Conservation (phyloP, 1,140 invertebrate species). For the Pinna nobilis region DNA sequence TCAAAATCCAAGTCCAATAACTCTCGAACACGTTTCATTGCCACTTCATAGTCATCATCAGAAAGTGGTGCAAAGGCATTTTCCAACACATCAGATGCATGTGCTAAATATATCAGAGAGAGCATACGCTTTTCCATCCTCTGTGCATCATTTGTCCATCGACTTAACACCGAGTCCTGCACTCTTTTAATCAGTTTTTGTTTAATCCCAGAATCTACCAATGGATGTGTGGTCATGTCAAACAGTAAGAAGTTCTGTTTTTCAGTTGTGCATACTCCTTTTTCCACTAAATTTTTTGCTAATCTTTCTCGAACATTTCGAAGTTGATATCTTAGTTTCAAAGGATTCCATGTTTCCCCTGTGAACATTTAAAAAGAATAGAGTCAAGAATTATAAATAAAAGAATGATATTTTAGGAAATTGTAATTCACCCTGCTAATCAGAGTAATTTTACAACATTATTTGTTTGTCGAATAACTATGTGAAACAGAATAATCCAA, state of each 20-base stretch:
- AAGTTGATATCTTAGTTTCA: constrained; percentile 98
- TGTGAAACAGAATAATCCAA: no score
- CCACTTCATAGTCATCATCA: constrained; percentile 99
- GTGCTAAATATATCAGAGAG: constrained; percentile 94
- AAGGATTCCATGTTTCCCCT: constrained; percentile 99
- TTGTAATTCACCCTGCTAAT: no score
- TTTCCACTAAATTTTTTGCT: constrained; percentile 99
- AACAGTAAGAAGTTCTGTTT: constrained; percentile 99
- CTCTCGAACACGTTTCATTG: constrained; percentile 96
- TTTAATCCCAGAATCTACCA: constrained; percentile 97
- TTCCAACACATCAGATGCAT: constrained; percentile 98
- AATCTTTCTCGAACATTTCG: constrained; percentile 99
- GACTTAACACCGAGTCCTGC: constrained; percentile 96
- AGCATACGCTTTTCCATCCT: constrained; percentile 96
- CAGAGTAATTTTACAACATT: no score
- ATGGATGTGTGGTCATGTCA: constrained; percentile 99
- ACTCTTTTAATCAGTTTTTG: constrained; percentile 95
- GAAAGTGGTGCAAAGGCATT: constrained; percentile 99
- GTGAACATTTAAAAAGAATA: constrained; percentile 59
- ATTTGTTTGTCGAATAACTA: no score
- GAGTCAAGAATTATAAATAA: not conserved
- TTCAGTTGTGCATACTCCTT: constrained; percentile 99
- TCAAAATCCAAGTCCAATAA: constrained; percentile 98
- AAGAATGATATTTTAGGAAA: no score
- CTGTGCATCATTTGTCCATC: constrained; percentile 98